Evolutionary conservation across 2,113 vertebrate genomes (phyloP).

Genomic region (Callaeas wilsoni): DNA sequence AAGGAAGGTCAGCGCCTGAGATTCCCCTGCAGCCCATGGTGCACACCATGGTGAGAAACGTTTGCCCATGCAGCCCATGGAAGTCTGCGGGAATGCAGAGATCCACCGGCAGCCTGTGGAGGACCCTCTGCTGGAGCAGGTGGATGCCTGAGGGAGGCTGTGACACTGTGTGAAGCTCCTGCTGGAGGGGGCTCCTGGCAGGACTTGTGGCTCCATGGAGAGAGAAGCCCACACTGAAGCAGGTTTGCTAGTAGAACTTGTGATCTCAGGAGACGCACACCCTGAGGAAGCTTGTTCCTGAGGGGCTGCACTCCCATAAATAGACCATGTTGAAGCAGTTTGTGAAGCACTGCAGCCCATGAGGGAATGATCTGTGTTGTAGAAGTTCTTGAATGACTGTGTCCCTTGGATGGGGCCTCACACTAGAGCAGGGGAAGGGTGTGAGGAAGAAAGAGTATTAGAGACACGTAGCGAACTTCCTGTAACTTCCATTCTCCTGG

Average conservation of each 20-base stretch:
- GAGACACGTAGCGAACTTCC: not conserved
- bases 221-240: not conserved
- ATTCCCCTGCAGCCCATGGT: rapidly evolving
- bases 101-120: not conserved
- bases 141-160: rapidly evolving
- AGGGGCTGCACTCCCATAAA: not conserved
- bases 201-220: not conserved
- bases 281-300: not conserved
- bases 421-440: not conserved
- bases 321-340: not conserved
- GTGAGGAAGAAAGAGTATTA: not conserved
- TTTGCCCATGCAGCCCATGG: not conserved
- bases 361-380: rapidly evolving
- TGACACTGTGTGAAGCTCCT: rapidly evolving
- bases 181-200: not conserved
- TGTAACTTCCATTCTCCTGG: not conserved
- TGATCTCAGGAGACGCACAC: not conserved
- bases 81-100: rapidly evolving
- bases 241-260: not conserved
- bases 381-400: not conserved
- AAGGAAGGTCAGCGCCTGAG: not conserved
- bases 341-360: not conserved
- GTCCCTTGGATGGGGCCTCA: not conserved
- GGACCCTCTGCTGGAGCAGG: not conserved
- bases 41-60: not conserved